Conservation (phyloP, 2,888 invertebrate genomes). For the Pyrochroa serraticornis region DNA sequence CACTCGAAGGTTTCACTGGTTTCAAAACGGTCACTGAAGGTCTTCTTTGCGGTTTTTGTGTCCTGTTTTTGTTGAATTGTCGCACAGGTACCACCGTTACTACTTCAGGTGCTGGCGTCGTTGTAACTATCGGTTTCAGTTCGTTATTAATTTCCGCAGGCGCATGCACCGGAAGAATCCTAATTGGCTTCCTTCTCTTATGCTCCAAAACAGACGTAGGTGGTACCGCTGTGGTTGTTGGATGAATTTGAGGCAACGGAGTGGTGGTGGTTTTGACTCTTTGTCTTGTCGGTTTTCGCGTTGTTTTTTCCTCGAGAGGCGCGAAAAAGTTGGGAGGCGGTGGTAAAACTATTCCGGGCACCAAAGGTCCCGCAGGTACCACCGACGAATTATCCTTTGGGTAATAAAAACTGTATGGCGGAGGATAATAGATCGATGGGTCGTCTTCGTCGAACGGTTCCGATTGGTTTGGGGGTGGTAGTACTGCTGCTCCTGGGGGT, state of each 20-base stretch:
- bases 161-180: constrained; percentile 38
- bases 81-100: constrained; percentile 56
- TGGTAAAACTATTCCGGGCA: constrained; percentile 86
- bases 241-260: constrained; percentile 38
- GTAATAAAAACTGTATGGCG: constrained; percentile 85
- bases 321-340: constrained; percentile 89
- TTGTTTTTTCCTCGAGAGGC: constrained; percentile 63
- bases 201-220: constrained; percentile 56
- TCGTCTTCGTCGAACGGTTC: constrained; percentile 88
- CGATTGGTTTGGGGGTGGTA: constrained; percentile 60
- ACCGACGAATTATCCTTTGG: constrained; percentile 74
- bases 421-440: constrained; percentile 89
- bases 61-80: constrained; percentile 29
- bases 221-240: constrained; percentile 49
- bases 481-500: constrained; percentile 68
- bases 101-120: constrained; percentile 55
- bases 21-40: constrained; percentile 52
- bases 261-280: constrained; percentile 32
- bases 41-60: constrained; percentile 32
- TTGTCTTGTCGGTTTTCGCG: constrained; percentile 42
- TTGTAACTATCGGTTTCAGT: constrained; percentile 46
- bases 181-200: constrained; percentile 39
- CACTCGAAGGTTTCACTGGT: constrained; percentile 55
- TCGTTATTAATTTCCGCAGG: constrained; percentile 42
- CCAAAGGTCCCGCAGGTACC: constrained; percentile 73